Evolutionary conservation across 1,140 invertebrate genomes (phyloP).

Genomic region (Lepidurus couesii): DNA sequence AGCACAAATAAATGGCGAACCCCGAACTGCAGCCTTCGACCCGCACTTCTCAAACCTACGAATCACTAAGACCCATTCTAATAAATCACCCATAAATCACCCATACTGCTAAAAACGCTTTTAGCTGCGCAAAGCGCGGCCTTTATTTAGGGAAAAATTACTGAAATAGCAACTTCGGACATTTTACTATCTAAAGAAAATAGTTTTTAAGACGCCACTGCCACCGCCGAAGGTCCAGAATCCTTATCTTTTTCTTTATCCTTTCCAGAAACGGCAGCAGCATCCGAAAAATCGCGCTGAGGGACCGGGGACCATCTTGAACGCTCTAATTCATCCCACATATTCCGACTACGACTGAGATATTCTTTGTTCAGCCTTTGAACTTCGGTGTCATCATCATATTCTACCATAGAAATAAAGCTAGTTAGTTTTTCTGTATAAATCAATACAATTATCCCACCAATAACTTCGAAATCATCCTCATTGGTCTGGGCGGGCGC

Average conservation of each 20-base stretch:
- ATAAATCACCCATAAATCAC: too few species aligned
- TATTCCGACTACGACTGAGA: constrained; percentile 47
- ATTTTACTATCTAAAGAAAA: neutral
- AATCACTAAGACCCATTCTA: too few species aligned
- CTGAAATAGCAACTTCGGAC: too few species aligned
- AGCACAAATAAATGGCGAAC: neutral
- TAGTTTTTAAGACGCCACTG: neutral
- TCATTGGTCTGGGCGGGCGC: constrained; percentile 41
- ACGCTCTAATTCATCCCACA: constrained; percentile 46
- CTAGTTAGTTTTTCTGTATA: neutral
- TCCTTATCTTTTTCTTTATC: constrained; percentile 25
- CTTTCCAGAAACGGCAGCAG: constrained; percentile 10
- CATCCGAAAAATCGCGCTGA: constrained; percentile 29
- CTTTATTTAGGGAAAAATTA: too few species aligned
- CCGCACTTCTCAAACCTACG: too few species aligned
- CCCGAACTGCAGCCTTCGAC: neutral
- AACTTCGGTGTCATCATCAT: constrained; percentile 47
- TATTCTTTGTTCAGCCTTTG: constrained; percentile 48
- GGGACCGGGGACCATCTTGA: constrained; percentile 43
- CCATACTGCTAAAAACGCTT: too few species aligned
- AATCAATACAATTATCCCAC: constrained; percentile 42
- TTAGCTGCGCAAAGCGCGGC: too few species aligned
- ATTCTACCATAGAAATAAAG: constrained; percentile 42
- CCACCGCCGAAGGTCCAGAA: constrained; percentile 8
- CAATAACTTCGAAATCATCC: constrained; percentile 58